A percentile compares a stretch with the other conserved stretches of the same genome.
Evolutionary conservation across 1,140 invertebrate species (phyloP).

Genomic region (Nasonia longicornis): DNA sequence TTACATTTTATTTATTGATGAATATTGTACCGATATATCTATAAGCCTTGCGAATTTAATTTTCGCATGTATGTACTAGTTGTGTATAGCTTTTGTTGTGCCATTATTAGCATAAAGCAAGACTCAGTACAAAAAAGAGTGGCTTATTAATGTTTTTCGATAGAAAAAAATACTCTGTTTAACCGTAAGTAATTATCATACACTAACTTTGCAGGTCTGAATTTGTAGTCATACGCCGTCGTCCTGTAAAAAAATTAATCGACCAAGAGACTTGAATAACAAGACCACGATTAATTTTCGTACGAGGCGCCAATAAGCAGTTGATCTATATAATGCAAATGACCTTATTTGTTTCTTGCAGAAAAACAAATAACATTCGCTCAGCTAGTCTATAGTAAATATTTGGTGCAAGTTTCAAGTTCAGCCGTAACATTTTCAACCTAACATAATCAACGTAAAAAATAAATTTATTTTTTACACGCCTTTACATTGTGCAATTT

Average conservation of each 20-base stretch:
- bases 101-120: constrained; percentile 29
- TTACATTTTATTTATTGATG: neutral
- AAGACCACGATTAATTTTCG: neutral
- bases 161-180: constrained; percentile 1
- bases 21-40: neutral
- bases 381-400: constrained; percentile 26
- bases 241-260: constrained; percentile 28
- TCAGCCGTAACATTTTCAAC: constrained; percentile 23
- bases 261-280: neutral
- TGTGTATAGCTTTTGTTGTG: constrained; percentile 22
- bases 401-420: constrained; percentile 46
- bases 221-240: neutral
- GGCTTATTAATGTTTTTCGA: constrained; percentile 32
- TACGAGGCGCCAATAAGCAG: neutral
- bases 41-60: constrained; percentile 6
- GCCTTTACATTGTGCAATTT: neutral
- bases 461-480: constrained; percentile 6
- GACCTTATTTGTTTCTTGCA: neutral
- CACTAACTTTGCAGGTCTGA: constrained; percentile 18
- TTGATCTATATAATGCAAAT: neutral
- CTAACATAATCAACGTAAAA: neutral
- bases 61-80: constrained; percentile 20
- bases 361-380: constrained; percentile 17
- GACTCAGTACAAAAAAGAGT: constrained; percentile 34
- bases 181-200: neutral